These are phyloP conservation scores for Alosa alosa DNA, from an alignment of 2,113 vertebrate species.

Conservation along the genomic window DNA sequence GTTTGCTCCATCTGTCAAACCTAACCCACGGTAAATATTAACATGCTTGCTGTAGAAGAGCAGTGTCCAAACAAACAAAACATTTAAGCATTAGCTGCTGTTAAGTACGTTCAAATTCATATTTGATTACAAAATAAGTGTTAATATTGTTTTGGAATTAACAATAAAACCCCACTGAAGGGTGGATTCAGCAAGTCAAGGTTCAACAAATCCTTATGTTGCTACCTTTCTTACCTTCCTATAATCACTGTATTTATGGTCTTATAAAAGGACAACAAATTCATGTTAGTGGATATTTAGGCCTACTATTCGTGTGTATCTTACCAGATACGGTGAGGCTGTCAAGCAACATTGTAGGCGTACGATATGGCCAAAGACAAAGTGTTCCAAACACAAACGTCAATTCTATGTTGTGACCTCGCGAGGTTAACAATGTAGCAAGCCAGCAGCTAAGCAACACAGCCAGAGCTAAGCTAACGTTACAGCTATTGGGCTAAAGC, in stretches of 20 bases:
- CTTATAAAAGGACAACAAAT: background rate
- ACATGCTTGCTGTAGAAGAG: background rate
- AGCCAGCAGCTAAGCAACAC: slow-evolving; percentile 14
- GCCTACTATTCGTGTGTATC: too few species aligned
- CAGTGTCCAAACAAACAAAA: background rate
- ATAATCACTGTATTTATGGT: background rate
- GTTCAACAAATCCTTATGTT: background rate
- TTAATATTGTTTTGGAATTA: background rate
- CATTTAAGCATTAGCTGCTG: background rate
- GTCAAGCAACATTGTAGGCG: background rate
- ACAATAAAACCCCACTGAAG: background rate
- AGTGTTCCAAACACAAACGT: background rate
- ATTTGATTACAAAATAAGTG: background rate
- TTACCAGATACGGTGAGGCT: background rate
- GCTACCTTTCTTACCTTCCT: background rate
- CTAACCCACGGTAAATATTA: background rate
- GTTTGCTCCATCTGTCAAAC: background rate
- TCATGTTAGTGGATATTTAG: background rate
- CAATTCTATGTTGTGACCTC: background rate
- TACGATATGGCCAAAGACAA: background rate
- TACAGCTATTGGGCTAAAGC: background rate
- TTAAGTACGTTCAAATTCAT: background rate
- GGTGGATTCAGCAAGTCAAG: background rate
- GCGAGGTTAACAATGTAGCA: background rate
- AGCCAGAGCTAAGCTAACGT: background rate